Conservation (phyloP, 2,888 invertebrate species). For the Scaptomyza flava region DNA sequence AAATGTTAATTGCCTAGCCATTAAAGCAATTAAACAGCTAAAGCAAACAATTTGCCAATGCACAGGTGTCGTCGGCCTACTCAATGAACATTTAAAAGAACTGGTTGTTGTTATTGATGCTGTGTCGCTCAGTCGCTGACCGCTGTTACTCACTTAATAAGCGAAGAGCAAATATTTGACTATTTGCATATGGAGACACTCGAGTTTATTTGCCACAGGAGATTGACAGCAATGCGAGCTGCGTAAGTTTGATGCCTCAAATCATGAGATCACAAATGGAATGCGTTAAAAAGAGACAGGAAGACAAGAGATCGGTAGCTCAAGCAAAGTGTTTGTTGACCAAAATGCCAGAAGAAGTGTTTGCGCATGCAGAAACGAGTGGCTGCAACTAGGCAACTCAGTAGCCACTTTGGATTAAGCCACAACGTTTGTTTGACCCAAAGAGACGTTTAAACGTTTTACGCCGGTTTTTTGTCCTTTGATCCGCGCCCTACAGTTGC, state of each 20-base stretch:
- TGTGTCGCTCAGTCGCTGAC: conserved; percentile 57
- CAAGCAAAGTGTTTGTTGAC: conserved; percentile 61
- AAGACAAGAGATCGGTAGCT: conserved; percentile 60
- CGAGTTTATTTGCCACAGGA: conserved; percentile 78
- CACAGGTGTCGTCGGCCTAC: conserved; percentile 49
- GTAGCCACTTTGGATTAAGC: conserved; percentile 77
- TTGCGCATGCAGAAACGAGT: conserved; percentile 54
- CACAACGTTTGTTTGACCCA: conserved; percentile 73
- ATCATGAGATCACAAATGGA: conserved; percentile 42
- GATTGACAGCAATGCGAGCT: conserved; percentile 69
- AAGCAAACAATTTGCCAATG: conserved; percentile 65
- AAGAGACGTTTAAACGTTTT: conserved; percentile 51
- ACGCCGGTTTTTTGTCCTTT: conserved; percentile 49
- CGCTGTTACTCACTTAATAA: conserved; percentile 80
- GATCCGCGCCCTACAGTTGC: conserved; percentile 70
- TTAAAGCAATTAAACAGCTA: conserved; percentile 77
- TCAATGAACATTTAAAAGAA: conserved; percentile 31
- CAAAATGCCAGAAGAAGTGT: conserved; percentile 68
- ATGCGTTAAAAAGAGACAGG: conserved; percentile 10
- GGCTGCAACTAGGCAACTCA: conserved; percentile 67
- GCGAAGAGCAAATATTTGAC: conserved; percentile 75
- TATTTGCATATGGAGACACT: conserved; percentile 74
- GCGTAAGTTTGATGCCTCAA: conserved; percentile 59
- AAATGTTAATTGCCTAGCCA: conserved; percentile 74
- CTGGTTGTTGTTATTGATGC: conserved; percentile 28